Evolutionary conservation across 1,140 invertebrate species (phyloP).

Genomic region (Drosophila lini): DNA sequence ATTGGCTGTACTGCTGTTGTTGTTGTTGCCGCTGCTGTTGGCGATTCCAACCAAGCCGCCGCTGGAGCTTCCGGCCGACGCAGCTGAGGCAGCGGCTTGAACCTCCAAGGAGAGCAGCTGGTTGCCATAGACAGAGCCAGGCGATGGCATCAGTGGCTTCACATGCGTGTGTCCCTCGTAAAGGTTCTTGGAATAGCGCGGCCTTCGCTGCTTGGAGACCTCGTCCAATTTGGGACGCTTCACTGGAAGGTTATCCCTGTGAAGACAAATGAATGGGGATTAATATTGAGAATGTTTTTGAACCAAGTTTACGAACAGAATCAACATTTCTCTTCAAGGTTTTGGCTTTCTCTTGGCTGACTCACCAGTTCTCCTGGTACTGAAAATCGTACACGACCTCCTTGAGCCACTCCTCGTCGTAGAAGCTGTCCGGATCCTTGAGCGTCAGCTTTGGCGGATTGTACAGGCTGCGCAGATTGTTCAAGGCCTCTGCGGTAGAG

Average conservation of each 20-base stretch:
- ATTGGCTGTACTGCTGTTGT: conserved; percentile 9
- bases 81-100: conserved; percentile 9
- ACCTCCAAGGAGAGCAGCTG: conserved; percentile 72
- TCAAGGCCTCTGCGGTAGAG: conserved; percentile 66
- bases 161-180: conserved; percentile 88
- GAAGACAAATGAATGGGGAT: not conserved
- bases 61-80: conserved; percentile 10
- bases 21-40: conserved; percentile 12
- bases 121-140: conserved; percentile 71
- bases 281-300: not conserved
- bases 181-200: conserved; percentile 84
- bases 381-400: conserved; percentile 95
- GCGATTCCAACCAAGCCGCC: conserved; percentile 68
- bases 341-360: conserved; percentile 12
- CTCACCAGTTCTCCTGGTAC: conserved; percentile 92
- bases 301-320: not conserved
- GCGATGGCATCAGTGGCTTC: conserved; percentile 81
- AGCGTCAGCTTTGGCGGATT: conserved; percentile 90
- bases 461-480: conserved; percentile 82
- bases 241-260: conserved; percentile 93
- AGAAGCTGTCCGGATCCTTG: conserved; percentile 90
- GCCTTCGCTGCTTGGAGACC: conserved; percentile 55
- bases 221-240: conserved; percentile 90
- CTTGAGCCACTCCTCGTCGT: conserved; percentile 91
- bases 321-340: not conserved